Conservation (phyloP, 2,888 invertebrate genomes). For the Bugula neritina region DNA sequence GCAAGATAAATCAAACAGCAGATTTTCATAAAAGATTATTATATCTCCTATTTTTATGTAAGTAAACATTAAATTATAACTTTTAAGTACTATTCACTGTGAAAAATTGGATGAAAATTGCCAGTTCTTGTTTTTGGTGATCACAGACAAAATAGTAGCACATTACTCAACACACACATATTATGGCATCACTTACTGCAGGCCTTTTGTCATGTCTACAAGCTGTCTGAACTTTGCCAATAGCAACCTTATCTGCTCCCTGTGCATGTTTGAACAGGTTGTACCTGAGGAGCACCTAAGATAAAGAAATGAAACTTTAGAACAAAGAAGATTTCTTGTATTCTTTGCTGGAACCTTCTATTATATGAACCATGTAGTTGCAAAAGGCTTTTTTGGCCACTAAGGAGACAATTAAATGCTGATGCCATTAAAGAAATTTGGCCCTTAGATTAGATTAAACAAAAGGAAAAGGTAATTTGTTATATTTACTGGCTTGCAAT, state of each 20-base stretch:
- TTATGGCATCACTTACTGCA: too few relatives aligned
- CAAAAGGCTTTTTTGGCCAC: neutral
- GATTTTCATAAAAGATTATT: too few relatives aligned
- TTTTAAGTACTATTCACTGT: too few relatives aligned
- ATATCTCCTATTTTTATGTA: too few relatives aligned
- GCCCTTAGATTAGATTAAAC: neutral
- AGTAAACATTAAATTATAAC: too few relatives aligned
- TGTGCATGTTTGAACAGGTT: neutral
- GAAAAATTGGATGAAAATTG: too few relatives aligned
- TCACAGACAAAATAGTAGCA: too few relatives aligned
- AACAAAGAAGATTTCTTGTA: neutral
- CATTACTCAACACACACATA: too few relatives aligned
- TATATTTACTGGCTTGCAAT: neutral
- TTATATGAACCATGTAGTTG: neutral
- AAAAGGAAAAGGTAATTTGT: neutral
- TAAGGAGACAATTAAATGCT: neutral
- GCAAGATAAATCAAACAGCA: too few relatives aligned
- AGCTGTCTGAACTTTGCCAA: neutral
- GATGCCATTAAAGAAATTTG: neutral
- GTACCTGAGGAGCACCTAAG: neutral
- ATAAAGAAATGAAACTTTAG: neutral
- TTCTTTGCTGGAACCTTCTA: neutral
- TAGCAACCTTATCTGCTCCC: too few relatives aligned
- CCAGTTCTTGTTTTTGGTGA: too few relatives aligned
- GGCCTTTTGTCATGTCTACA: neutral